Base-by-base conservation (phyloP, 2,888 invertebrate genomes). In the Epirrhoe tristata region DNA sequence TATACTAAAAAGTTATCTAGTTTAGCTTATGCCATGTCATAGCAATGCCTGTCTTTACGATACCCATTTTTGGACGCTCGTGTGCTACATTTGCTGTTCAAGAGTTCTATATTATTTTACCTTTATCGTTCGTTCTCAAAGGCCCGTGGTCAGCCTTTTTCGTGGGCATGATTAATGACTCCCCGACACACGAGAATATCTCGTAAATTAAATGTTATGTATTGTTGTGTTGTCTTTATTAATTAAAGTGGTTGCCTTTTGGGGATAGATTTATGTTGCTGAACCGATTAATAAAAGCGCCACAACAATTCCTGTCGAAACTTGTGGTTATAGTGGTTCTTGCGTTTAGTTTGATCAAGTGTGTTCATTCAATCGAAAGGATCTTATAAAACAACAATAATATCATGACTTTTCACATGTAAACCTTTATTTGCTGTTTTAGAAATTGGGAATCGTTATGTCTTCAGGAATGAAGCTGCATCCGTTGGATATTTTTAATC, bases 161-260 rank as follows among this genome's bases (percentile, higher is more conserved):
- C 63, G 71, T 64, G 31, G 50, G 46, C 61, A 67, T 73, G 69
- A 73, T 74, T 71, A 70, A 74, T 71, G 69, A 48, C 48, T 16
- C 51, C 10, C 31, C 53, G 53, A 36, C 55, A 59, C 67, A 70
- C 69, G 65, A 63, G 51, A 70, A 67, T 64, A 63, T 72, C 69
- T 70, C 71, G 72, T 70, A 70, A 74, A 71, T 71, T 67, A 73
- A 72, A 72, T 62, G 67, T 72, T 66, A 70, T 58, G 68, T 59
- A 61, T 67, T 66, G 65, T 63, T 68, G 57, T 65, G 65, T 66
- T 59, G 50, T 66, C 31, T 68, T 65, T 72, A 69, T 66, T 72
- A 68, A 71, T 71, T 70, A 67, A 71, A 69, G 56, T 68, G 58
- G 54, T 57, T 36, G 58, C 32, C 53, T 17, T 17, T 53, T 60